These are phyloP conservation scores for Cheumatopsyche charites DNA, from an alignment of 1,140 invertebrate genomes.

Conservation along the genomic window DNA sequence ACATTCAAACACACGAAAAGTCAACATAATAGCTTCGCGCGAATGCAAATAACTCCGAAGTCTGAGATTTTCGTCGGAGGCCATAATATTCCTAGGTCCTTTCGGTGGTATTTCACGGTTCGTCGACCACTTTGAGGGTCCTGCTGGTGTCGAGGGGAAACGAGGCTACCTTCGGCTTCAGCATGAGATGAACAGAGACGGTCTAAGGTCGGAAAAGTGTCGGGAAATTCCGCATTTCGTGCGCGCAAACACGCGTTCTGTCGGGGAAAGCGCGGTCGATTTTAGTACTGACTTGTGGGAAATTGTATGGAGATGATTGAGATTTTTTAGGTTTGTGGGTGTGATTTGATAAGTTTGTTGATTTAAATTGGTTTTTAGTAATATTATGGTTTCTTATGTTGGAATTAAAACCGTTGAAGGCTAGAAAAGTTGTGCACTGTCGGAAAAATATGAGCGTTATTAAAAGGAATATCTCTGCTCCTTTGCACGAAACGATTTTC, in stretches of 20 bases:
- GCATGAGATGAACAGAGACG: neutral
- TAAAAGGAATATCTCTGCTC: neutral
- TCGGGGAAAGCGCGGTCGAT: neutral
- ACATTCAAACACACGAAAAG: too few relatives aligned
- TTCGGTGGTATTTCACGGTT: slow-evolving; percentile 5
- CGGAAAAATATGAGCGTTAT: neutral
- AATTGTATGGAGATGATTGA: neutral
- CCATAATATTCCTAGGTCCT: too few relatives aligned
- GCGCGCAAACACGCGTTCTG: neutral
- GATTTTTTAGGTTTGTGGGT: neutral
- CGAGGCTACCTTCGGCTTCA: too few relatives aligned
- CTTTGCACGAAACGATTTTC: neutral
- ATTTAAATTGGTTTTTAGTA: too few relatives aligned
- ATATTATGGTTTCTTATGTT: too few relatives aligned
- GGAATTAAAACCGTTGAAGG: too few relatives aligned
- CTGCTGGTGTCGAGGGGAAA: neutral
- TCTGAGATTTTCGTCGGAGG: too few relatives aligned
- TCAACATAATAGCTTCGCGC: too few relatives aligned
- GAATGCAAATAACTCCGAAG: too few relatives aligned
- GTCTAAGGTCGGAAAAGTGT: too few relatives aligned
- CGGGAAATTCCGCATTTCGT: too few relatives aligned
- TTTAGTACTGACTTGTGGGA: neutral
- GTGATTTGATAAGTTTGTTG: neutral
- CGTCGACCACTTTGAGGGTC: slow-evolving; percentile 2
- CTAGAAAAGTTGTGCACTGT: neutral